phyloP scores from a whole-genome alignment of 1,140 invertebrate genomes.

The Lucilia sericata region DNA sequence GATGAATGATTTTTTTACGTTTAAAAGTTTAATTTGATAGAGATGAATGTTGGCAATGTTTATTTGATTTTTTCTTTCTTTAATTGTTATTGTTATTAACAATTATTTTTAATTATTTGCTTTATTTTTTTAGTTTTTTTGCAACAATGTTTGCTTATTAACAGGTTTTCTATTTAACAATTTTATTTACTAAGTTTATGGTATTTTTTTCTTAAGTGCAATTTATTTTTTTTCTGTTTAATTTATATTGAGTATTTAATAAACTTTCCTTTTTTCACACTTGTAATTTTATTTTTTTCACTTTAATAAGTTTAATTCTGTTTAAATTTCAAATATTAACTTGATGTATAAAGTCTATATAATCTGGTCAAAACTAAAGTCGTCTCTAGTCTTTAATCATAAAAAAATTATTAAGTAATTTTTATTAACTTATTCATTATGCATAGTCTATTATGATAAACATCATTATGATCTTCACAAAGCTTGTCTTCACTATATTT shows the following conservation, averaged over 20 bases:
- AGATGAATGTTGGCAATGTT: background rate
- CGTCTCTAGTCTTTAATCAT: no score
- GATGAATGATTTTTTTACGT: background rate
- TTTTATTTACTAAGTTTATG: background rate
- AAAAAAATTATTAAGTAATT: no score
- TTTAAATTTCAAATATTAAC: no score
- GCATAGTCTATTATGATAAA: no score
- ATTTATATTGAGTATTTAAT: background rate
- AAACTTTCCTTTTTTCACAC: slow-evolving; percentile 6
- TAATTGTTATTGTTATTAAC: background rate
- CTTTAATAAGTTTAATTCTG: no score
- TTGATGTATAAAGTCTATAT: no score
- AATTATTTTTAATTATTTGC: background rate
- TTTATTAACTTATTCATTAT: no score
- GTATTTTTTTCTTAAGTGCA: background rate
- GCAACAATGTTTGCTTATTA: background rate
- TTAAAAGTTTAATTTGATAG: background rate
- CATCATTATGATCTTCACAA: no score
- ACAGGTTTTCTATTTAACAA: background rate
- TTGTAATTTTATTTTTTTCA: background rate
- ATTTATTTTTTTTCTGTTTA: background rate
- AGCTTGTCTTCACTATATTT: no score
- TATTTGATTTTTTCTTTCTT: background rate
- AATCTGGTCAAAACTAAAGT: no score
- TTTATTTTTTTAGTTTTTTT: no score